Conservation (phyloP, 2,113 vertebrate genomes). For the Anthoscopus minutus region DNA sequence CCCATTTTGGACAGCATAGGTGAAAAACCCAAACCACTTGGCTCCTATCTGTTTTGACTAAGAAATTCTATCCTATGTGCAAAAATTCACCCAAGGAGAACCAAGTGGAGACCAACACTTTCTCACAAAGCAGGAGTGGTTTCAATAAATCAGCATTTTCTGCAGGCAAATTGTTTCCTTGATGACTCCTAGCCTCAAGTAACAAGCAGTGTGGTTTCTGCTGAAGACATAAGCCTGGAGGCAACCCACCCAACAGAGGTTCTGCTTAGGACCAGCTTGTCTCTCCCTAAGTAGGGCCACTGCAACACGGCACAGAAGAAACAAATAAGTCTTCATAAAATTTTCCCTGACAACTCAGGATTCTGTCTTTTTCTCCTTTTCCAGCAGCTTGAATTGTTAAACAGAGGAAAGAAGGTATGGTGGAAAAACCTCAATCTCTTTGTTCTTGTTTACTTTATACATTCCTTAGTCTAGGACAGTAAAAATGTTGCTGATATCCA, state of each 20-base stretch:
- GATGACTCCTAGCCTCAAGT: neutral
- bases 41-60: slow-evolving; percentile 1
- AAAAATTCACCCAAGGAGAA: neutral
- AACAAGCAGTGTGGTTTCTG: neutral
- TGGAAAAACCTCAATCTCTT: neutral
- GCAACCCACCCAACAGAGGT: neutral
- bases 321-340: neutral
- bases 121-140: neutral
- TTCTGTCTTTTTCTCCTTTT: neutral
- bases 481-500: neutral
- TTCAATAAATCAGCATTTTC: slow-evolving; percentile 20
- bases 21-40: neutral
- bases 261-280: neutral
- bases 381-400: neutral
- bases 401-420: neutral
- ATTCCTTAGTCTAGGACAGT: neutral
- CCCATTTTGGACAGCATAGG: neutral
- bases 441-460: neutral
- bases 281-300: neutral
- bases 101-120: neutral
- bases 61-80: neutral
- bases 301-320: rapidly evolving
- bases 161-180: neutral
- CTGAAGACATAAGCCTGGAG: neutral
- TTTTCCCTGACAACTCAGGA: neutral